Evolutionary conservation across 37 sponge, comb jelly and placozoan genomes (phyloP), one percentile per base, ranked within the genome.

Genomic region (Amphimedon queenslandica): DNA sequence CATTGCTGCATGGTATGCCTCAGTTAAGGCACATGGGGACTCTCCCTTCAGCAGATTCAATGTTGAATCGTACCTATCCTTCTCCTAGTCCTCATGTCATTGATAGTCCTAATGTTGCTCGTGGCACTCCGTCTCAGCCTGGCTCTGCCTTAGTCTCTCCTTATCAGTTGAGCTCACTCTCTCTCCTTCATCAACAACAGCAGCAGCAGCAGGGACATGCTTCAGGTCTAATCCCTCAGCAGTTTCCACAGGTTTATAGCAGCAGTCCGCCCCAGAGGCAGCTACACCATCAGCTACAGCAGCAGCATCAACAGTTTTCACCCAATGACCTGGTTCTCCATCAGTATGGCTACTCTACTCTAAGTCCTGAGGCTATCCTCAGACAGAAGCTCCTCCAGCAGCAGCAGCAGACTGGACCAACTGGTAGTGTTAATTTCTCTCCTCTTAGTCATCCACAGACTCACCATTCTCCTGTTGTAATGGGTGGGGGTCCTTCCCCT

Each of bases 301-400:
- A 47, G 13, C 53, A 47, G 8, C 13, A 8, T 47, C 53, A 47
- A 13, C 53, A 8, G 13, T 47, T 47, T 47, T 13, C 53, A 18
- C 53, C 8, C 53, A 47, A 18, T 2, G 28, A 8, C 2, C 51
- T 25, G 51, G 47, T 3, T 29, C 28, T 20, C 2, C 71, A 42
- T 29, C 71, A 67, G 35, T 32, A 34, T 47, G 13, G 53, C 53
- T 47, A 47, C 53, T 18, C 13, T 18, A 13, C 53, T 13, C 53
- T 47, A 18, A 47, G 53, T 47, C 53, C 53, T 13, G 53, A 47
- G 13, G 53, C 53, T 47, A 47, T 47, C 8, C 53, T 47, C 53
- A 47, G 53, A 47, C 53, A 47, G 69, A 18, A 42, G 29, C 10
- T 13, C 28, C 71, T 41, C 20, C 71, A 70, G 42, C 53, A 47